These are phyloP conservation scores for Eucidaris tribuloides DNA, from an alignment of 35 echinoderm and acorn worm genomes.

Conservation along the genomic window DNA sequence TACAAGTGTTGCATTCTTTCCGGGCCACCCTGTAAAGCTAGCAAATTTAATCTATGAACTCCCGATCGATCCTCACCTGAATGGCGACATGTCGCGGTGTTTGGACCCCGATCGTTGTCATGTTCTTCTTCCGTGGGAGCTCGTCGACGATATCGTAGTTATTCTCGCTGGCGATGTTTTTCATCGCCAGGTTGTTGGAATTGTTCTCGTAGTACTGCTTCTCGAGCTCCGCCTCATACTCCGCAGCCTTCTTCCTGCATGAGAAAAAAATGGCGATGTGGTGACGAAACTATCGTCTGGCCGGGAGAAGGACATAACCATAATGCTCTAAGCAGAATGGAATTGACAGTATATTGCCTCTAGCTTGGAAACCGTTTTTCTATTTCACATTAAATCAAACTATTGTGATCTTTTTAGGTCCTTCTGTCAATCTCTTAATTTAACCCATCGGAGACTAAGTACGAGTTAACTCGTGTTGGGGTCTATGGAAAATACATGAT, in stretches of 20 bases:
- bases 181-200: background rate
- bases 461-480: too few relatives aligned
- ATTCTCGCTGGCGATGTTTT: background rate
- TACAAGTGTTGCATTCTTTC: background rate
- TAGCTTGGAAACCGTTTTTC: too few relatives aligned
- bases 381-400: too few relatives aligned
- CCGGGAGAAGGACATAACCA: background rate
- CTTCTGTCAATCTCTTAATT: too few relatives aligned
- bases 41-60: background rate
- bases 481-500: too few relatives aligned
- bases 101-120: conserved; percentile 1
- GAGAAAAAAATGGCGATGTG: background rate
- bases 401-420: too few relatives aligned
- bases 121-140: background rate
- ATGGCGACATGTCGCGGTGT: conserved; percentile 47
- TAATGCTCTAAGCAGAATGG: background rate
- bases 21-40: too few relatives aligned
- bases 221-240: conserved; percentile 28
- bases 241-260: background rate
- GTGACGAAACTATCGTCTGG: background rate
- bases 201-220: conserved; percentile 24
- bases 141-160: background rate
- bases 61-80: conserved; percentile 4
- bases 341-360: too few relatives aligned
- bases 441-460: too few relatives aligned